Evolutionary conservation across 2,113 vertebrate species (phyloP).

Genomic region (Tringa solitaria): DNA sequence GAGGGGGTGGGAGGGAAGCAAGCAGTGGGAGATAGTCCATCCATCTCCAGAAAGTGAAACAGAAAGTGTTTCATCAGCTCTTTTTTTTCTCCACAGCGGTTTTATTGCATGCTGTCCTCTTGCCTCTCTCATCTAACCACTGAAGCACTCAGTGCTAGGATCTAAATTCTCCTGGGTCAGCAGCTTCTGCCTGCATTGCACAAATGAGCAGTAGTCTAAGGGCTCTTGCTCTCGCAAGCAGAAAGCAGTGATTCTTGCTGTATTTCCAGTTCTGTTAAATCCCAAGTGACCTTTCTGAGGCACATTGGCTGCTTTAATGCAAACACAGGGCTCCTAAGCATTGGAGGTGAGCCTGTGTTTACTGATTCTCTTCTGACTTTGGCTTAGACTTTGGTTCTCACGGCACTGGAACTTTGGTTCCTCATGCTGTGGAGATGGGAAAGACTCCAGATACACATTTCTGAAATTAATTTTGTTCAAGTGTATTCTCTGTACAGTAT

Average conservation of each 20-base stretch:
- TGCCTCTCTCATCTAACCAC: background rate
- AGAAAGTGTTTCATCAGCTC: background rate
- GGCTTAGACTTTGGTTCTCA: background rate
- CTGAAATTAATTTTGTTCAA: background rate
- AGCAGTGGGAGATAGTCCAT: background rate
- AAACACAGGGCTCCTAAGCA: background rate
- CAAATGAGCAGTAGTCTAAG: background rate
- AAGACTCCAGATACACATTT: background rate
- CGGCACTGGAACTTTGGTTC: background rate
- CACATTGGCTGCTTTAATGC: background rate
- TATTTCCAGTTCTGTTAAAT: background rate
- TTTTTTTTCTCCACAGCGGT: background rate
- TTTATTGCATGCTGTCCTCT: background rate
- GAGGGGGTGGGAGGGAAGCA: background rate
- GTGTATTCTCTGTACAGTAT: fast-evolving
- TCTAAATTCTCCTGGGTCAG: background rate
- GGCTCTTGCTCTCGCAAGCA: background rate
- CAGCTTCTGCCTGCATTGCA: background rate
- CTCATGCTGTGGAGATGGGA: background rate
- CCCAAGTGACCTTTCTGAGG: background rate
- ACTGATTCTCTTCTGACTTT: background rate
- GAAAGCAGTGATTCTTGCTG: background rate
- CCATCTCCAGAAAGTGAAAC: background rate
- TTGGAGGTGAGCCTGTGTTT: background rate
- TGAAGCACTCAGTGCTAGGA: background rate